Evolutionary conservation across 2,888 invertebrate genomes (phyloP).

Genomic region (Drosophila conformis): DNA sequence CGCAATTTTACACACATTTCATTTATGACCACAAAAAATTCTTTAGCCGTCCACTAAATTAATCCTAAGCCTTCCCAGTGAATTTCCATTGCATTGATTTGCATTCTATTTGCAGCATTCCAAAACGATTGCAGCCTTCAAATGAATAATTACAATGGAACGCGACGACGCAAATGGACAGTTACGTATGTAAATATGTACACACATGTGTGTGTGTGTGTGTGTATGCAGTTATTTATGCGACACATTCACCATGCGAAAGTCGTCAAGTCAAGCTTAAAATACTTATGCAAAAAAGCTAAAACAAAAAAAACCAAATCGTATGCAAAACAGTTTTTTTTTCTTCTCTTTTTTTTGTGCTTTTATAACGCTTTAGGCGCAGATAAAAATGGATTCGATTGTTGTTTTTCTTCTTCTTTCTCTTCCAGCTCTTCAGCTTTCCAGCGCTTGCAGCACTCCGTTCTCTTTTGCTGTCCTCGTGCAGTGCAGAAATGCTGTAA

Average conservation of each 20-base stretch:
- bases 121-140: constrained; percentile 27
- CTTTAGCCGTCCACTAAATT: background rate
- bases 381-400: background rate
- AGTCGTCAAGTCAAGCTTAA: constrained; percentile 3
- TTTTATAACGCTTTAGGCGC: background rate
- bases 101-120: constrained; percentile 36
- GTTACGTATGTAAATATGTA: constrained; percentile 12
- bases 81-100: constrained; percentile 15
- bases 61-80: background rate
- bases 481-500: constrained; percentile 5
- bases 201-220: background rate
- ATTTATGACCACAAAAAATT: background rate
- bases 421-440: background rate
- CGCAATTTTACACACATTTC: background rate
- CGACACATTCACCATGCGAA: constrained; percentile 26
- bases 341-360: background rate
- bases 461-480: background rate
- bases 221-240: constrained; percentile 45
- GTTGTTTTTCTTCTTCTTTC: background rate
- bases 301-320: background rate
- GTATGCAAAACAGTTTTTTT: background rate
- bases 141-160: constrained; percentile 47
- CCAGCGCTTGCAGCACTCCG: background rate
- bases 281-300: background rate
- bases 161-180: constrained; percentile 26